Evolutionary conservation across 2,888 invertebrate genomes (phyloP).

Genomic region (Dicycla oo): DNA sequence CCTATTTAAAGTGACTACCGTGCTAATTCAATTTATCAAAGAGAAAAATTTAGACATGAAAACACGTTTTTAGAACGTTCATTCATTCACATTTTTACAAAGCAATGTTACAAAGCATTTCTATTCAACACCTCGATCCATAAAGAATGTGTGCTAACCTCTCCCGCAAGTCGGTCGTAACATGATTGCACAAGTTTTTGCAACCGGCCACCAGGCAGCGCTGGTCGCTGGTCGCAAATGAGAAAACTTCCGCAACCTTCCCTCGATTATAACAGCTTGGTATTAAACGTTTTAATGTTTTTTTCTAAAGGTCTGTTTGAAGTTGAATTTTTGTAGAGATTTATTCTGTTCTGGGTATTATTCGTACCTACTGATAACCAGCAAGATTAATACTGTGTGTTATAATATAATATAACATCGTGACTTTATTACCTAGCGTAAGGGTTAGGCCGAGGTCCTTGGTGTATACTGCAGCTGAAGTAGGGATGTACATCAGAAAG

Average conservation of each 20-base stretch:
- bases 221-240: constrained; percentile 59
- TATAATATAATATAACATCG: too few relatives aligned
- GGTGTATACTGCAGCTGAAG: too few relatives aligned
- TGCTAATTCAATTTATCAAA: not conserved
- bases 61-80: not conserved
- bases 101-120: constrained; percentile 22
- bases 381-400: too few relatives aligned
- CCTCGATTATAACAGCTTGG: constrained; percentile 52
- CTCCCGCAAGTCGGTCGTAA: constrained; percentile 52
- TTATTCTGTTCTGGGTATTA: not conserved
- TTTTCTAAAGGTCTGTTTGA: constrained; percentile 21
- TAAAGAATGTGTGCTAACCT: constrained; percentile 55
- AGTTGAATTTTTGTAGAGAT: not conserved
- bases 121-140: constrained; percentile 31
- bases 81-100: not conserved
- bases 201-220: constrained; percentile 45
- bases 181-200: constrained; percentile 66
- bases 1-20: too few relatives aligned
- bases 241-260: constrained; percentile 65
- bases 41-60: not conserved
- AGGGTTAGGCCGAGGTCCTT: too few relatives aligned
- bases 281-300: constrained; percentile 37
- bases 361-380: too few relatives aligned
- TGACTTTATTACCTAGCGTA: too few relatives aligned
- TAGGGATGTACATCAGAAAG: too few relatives aligned